Base-by-base conservation (phyloP, 2,888 invertebrate genomes). In the Diarsia rubi region DNA sequence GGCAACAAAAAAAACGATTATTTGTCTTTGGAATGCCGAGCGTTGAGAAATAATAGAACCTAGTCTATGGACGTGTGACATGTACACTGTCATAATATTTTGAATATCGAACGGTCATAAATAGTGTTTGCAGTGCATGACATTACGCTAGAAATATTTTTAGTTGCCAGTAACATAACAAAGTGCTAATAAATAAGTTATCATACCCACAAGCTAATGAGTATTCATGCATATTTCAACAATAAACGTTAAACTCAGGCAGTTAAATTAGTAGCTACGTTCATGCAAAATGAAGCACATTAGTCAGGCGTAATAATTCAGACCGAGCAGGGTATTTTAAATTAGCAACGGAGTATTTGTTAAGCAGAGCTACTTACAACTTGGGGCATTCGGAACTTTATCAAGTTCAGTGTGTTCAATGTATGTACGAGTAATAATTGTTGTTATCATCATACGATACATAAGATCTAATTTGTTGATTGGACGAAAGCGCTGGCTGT, bases 141-240 rank as follows among this genome's bases (percentile, higher is more conserved):
- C 14, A 19, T 6, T 4, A 5, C 47, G 24, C 3, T 27, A n/a
- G 14, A 16, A 21, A 69, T 37, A 52, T 63, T 44, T 42, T 21
- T 49, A 74, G 63, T 42, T 42, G 24, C 11, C 52, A 52, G 47
- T 47, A 19, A 62, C n/a, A 79, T 31, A 79, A 42, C 47, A 73
- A 31, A 45, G 21, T 24, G 16, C 27, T 66, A 37, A 44, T 75
- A 74, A 67, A 80, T 73, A 73, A 79, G 47, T 83, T 62, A 73
- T 83, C 57, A 68, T 75, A 24, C 68, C 57, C 60, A 70, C 54
- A 57, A 69, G 59, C 59, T 85, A 76, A 82, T 69, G 59, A 69
- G 82, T 71, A 69, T 77, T 73, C 78, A 82, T 81, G 84, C 60
- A 81, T 77, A 82, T 69, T 84, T 72, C 66, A 85, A 82, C 85